Conservation (phyloP, 64 coral and sea anemone species). For the Hydrozoanthus tunicans region DNA sequence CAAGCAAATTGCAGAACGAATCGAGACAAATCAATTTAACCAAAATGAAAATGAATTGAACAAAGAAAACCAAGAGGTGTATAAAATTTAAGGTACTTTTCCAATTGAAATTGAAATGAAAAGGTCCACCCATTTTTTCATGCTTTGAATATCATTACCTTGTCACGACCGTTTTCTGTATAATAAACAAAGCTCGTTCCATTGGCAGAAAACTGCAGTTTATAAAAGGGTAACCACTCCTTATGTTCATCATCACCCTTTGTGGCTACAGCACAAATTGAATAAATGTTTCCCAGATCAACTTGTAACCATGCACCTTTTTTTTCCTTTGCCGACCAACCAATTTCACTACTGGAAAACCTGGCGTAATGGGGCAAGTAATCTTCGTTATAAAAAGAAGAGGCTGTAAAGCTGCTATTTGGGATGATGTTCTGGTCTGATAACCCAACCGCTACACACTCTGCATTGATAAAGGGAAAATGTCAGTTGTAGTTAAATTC, state of each 20-base stretch:
- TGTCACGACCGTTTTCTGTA: constrained; percentile 6
- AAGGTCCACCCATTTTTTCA: neutral
- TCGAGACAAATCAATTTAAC: too few species aligned
- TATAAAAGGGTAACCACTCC: constrained; percentile 13
- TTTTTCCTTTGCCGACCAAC: neutral
- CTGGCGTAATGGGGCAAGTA: constrained; percentile 6
- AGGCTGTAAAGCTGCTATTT: neutral
- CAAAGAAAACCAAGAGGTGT: too few species aligned
- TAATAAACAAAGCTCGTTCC: constrained; percentile 25
- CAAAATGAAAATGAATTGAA: too few species aligned
- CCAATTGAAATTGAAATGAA: neutral
- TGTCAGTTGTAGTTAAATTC: too few species aligned
- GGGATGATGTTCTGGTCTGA: neutral
- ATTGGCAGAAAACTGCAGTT: constrained; percentile 25
- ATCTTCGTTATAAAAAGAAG: neutral
- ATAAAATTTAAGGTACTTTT: too few species aligned
- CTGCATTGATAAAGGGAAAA: constrained; percentile 1
- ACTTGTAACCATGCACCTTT: constrained; percentile 31
- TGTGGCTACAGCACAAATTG: constrained; percentile 63
- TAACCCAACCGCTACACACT: neutral
- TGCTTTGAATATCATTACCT: constrained; percentile 5
- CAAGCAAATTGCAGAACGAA: too few species aligned
- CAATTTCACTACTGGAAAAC: neutral
- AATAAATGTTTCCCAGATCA: constrained; percentile 32
- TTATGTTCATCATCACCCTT: neutral